Evolutionary conservation across 2,797 vertebrate species (phyloP).

Genomic region (Mycteria americana): DNA sequence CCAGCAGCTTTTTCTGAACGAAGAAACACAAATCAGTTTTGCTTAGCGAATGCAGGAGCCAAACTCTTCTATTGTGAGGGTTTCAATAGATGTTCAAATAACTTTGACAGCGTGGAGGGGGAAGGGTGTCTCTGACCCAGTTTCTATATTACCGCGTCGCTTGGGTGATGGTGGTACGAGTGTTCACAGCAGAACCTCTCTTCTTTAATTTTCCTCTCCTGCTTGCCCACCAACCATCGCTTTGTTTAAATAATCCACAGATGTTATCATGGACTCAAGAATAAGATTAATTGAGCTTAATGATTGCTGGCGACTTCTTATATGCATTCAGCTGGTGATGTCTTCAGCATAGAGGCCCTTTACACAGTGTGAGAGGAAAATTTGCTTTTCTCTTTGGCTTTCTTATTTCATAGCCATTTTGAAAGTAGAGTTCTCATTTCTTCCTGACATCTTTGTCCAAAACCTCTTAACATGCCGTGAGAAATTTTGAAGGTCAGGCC

Average conservation of each 20-base stretch:
- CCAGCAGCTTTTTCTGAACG: conserved; percentile 34
- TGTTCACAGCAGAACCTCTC: conserved; percentile 33
- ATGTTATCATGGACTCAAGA: conserved; percentile 34
- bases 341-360: background rate
- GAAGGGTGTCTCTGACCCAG: conserved; percentile 63
- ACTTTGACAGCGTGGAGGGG: conserved; percentile 47
- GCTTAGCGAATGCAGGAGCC: conserved; percentile 37
- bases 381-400: background rate
- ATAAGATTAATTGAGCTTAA: conserved; percentile 53
- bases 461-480: background rate
- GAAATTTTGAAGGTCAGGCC: background rate
- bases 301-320: background rate
- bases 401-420: background rate
- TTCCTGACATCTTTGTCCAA: background rate
- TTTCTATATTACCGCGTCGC: background rate
- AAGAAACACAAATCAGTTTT: conserved; percentile 58
- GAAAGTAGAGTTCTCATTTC: background rate
- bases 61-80: conserved; percentile 62
- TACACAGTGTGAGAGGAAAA: background rate
- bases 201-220: conserved; percentile 24
- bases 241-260: conserved; percentile 56
- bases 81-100: conserved; percentile 68
- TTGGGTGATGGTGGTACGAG: background rate
- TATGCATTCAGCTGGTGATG: background rate
- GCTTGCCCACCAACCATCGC: background rate